Evolutionary conservation across 2,888 invertebrate species (phyloP), one percentile per base, ranked within the genome.

Genomic region (Xestia sexstrigata): DNA sequence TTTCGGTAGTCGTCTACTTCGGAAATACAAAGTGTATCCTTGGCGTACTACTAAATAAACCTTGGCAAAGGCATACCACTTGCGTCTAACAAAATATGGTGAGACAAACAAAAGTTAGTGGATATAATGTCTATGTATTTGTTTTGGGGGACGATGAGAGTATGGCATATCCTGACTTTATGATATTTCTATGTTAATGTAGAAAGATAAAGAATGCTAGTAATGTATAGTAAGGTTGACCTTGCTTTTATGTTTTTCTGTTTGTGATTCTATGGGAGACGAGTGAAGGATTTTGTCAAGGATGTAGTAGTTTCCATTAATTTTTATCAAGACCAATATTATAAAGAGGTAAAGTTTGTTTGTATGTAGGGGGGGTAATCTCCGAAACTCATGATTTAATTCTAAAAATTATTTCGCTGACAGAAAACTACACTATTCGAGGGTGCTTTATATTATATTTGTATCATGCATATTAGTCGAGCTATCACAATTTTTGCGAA

Each of bases 51-150:
- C 42, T 62, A 68, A 68, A 79, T 68, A 71, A 47, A 52, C 6
- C 52, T 69, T 42, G 60, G 74, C 49, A 55, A 39, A 60, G 49
- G n/a, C 52, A 42, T 70, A 26, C 39, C 45, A 71, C 65, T 69
- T 13, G 13, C 60, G 11, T 52, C 67, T 52, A 55, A 71, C 74
- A 84, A 83, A 82, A 85, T 72, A 85, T 67, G 68, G 66, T 69
- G 26, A 47, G 60, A 76, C 65, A 74, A 72, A 77, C 82, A 74
- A 52, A 60, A 70, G 20, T 26, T 0, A 71, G 30, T 58, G 62
- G 26, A 35, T 72, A 47, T 55, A 42, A 49, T 49, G 49, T 62
- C 30, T 65, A 47, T 55, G 39, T 65, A 67, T 68, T 76, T 74
- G 8, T 81, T 75, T 81, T 68, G 26, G 35, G 20, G 49, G 26